phyloP scores from a whole-genome alignment of 2,888 invertebrate genomes.

The Tineola bisselliella region DNA sequence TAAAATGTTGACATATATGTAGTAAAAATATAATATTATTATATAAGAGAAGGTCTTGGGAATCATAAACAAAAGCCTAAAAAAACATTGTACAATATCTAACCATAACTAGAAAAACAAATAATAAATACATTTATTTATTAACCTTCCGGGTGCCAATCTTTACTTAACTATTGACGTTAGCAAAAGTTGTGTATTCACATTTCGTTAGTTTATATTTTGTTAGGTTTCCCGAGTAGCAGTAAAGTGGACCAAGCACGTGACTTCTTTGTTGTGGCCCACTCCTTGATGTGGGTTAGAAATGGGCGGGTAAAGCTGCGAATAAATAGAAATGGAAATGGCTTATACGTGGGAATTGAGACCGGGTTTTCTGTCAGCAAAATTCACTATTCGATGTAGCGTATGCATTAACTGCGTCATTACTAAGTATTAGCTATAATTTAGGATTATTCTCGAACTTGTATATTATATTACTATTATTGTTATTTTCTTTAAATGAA shows the following conservation, averaged over 20 bases:
- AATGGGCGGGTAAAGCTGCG: constrained; percentile 22
- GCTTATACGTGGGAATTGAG: constrained; percentile 29
- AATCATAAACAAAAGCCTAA: too few species aligned
- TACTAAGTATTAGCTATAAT: too few species aligned
- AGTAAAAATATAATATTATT: too few species aligned
- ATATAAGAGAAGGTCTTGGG: too few species aligned
- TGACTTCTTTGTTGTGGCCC: constrained; percentile 34
- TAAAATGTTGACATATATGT: too few species aligned
- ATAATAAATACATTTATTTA: background rate
- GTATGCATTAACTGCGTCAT: background rate
- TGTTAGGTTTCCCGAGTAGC: constrained; percentile 19
- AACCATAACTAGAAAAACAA: too few species aligned
- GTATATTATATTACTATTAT: too few species aligned
- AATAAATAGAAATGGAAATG: constrained; percentile 36
- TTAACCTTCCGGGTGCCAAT: background rate
- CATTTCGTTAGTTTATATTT: constrained; percentile 6
- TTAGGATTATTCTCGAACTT: too few species aligned
- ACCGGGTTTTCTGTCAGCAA: constrained; percentile 20
- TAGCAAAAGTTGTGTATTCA: background rate
- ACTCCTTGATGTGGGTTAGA: constrained; percentile 25
- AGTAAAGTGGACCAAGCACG: constrained; percentile 32
- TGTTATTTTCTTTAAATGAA: too few species aligned
- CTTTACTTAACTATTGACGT: constrained; percentile 4
- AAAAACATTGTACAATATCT: too few species aligned
- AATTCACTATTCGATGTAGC: constrained; percentile 20